A percentile compares a stretch with the other conserved stretches of the same genome.
These are phyloP conservation scores for Lophius americanus DNA, from an alignment of 2,797 vertebrate genomes.

Conservation along the genomic window DNA sequence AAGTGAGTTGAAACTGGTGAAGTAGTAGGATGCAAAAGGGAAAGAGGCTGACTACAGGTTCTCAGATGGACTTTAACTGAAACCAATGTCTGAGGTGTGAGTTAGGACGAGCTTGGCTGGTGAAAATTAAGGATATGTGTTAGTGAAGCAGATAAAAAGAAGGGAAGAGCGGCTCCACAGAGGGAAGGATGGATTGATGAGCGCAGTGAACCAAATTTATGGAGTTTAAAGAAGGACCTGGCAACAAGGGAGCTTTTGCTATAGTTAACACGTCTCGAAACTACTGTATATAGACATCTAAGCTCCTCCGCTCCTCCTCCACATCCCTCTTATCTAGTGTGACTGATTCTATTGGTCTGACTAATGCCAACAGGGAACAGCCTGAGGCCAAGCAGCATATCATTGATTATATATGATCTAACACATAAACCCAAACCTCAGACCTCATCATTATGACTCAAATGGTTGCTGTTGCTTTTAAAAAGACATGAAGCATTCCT, in stretches of 20 bases:
- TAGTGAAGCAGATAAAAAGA: slow-evolving; percentile 7
- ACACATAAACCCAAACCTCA: slow-evolving; percentile 44
- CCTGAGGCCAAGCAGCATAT: slow-evolving; percentile 42
- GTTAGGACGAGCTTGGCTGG: slow-evolving; percentile 9
- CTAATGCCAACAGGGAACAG: slow-evolving; percentile 29
- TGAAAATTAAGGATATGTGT: slow-evolving; percentile 34
- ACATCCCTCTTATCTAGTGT: slow-evolving; percentile 40
- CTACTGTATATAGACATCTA: slow-evolving; percentile 26
- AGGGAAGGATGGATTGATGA: slow-evolving; percentile 29
- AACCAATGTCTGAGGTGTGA: slow-evolving; percentile 43
- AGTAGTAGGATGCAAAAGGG: not conserved
- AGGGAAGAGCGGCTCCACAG: slow-evolving; percentile 2
- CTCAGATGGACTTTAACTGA: slow-evolving; percentile 38
- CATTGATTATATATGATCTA: slow-evolving; percentile 64
- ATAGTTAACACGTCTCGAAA: slow-evolving; percentile 50
- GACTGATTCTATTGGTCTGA: slow-evolving; percentile 58
- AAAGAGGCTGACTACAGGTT: slow-evolving; percentile 15
- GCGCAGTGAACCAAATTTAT: slow-evolving; percentile 28
- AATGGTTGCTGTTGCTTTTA: slow-evolving; percentile 40
- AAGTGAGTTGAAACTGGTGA: slow-evolving; percentile 10
- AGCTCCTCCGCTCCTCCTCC: slow-evolving; percentile 8
- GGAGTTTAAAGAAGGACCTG: slow-evolving; percentile 21
- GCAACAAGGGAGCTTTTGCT: slow-evolving; percentile 25
- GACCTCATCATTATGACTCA: slow-evolving; percentile 37
- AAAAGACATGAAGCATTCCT: slow-evolving; percentile 25